A percentile compares a stretch with the other conserved stretches of the same genome.
Conservation (phyloP, 2,113 vertebrate genomes). For the Strix aluco region DNA sequence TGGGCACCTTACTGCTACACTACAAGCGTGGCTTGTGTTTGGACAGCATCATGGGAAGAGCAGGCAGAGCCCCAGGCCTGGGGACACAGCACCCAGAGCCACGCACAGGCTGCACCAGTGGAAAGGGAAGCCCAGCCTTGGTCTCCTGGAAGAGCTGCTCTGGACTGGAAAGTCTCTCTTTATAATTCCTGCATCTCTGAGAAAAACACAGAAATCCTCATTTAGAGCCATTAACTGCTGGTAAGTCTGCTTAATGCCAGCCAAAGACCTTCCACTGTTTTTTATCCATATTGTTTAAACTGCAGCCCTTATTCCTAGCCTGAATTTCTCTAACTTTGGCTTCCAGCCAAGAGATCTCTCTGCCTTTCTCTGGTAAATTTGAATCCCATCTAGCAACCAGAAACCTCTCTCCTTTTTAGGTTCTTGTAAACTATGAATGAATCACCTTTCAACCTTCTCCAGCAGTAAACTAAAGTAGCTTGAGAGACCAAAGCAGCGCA, state of each 20-base stretch:
- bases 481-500: not conserved
- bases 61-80: not conserved
- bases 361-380: constrained; percentile 12
- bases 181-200: not conserved
- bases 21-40: not conserved
- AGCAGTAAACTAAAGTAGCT: constrained; percentile 12
- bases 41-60: not conserved
- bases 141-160: not conserved
- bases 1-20: not conserved
- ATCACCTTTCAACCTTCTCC: constrained; percentile 37
- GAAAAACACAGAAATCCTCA: constrained; percentile 12
- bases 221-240: not conserved
- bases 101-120: not conserved
- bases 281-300: not conserved
- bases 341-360: constrained; percentile 14
- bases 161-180: not conserved
- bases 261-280: not conserved
- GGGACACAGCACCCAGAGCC: not conserved
- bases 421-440: constrained; percentile 4
- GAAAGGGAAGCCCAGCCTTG: not conserved
- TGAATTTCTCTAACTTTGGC: constrained; percentile 9
- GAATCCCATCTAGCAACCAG: constrained; percentile 22
- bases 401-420: constrained; percentile 57
- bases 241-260: not conserved
- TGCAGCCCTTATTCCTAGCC: not conserved